Evolutionary conservation across 2,888 invertebrate genomes (phyloP), one percentile per base, ranked within the genome.

Genomic region (Drosophila recens): DNA sequence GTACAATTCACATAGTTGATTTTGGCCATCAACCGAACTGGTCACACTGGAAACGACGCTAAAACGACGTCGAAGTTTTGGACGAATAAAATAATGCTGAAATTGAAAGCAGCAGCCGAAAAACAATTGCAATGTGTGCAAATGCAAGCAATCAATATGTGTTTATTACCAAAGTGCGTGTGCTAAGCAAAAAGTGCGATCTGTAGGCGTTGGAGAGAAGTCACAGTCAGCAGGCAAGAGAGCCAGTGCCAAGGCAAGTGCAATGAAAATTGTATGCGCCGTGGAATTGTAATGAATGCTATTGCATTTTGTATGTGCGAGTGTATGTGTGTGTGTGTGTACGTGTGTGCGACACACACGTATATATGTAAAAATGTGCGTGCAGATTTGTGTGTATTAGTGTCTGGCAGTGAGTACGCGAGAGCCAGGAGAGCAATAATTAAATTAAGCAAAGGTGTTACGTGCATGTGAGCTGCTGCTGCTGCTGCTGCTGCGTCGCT

Each of bases 371-470:
- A 49, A 49, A 49, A 58, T 62, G 45, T 70, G 36, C 67, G 43
- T 58, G 23, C 64, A 48, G 51, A 45, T 46, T 48, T 70, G 58
- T 67, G 64, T 80, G 70, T 58, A 15, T 75, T 45, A 20, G 58
- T 70, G 81, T 72, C 69, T 75, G 64, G 56, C 52, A 67, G 70
- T 74, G 69, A 73, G 84, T 80, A 78, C 71, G 87, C 71, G 72
- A 75, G 80, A 71, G 82, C 56, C 63, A 72, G 70, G 74, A 88
- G 83, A 88, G 88, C 72, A 81, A 88, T 88, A 88, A 88, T 84
- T 82, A 75, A 83, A 88, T 84, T 84, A 82, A 86, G 83, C 73
- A 75, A 88, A 88, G 86, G 77, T 82, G 87, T 75, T 80, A 82
- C 73, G 78, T 85, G 75, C 72, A 69, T 75, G 72, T 82, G 75